These are phyloP conservation scores for Cyanoliseus patagonus DNA, from an alignment of 2,113 vertebrate genomes.

Conservation along the genomic window DNA sequence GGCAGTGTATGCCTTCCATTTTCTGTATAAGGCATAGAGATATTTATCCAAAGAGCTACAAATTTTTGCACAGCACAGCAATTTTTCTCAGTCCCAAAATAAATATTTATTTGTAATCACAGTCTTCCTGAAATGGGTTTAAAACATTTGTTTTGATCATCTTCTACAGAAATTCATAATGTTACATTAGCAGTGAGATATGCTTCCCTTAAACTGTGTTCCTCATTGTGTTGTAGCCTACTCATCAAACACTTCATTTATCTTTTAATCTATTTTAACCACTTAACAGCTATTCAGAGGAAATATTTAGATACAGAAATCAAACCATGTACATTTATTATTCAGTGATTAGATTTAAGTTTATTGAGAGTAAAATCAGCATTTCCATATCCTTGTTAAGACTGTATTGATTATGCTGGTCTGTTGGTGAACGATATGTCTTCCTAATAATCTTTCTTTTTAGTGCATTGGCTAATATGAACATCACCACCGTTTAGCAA, in stretches of 20 bases:
- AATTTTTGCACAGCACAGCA: not conserved
- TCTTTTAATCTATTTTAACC: not conserved
- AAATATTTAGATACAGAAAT: not conserved
- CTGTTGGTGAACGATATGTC: accelerated
- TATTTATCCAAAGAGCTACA: not conserved
- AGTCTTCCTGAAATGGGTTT: not conserved
- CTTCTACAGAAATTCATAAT: accelerated
- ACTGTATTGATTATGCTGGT: accelerated
- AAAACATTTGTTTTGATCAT: not conserved
- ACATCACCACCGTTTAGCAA: not conserved
- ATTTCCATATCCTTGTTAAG: not conserved
- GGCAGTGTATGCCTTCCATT: accelerated
- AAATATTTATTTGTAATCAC: not conserved
- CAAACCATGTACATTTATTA: accelerated
- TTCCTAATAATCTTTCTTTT: not conserved
- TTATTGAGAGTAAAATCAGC: not conserved
- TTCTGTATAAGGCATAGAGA: not conserved
- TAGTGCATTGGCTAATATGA: not conserved
- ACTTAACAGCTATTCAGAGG: not conserved
- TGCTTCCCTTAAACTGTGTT: not conserved
- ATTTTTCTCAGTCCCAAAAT: not conserved
- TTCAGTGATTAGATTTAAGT: not conserved
- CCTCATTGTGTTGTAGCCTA: not conserved
- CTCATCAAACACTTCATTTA: not conserved
- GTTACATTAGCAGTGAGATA: not conserved